These are phyloP conservation scores for Zaprionus vittiger DNA, from an alignment of 1,140 invertebrate genomes.

Conservation along the genomic window DNA sequence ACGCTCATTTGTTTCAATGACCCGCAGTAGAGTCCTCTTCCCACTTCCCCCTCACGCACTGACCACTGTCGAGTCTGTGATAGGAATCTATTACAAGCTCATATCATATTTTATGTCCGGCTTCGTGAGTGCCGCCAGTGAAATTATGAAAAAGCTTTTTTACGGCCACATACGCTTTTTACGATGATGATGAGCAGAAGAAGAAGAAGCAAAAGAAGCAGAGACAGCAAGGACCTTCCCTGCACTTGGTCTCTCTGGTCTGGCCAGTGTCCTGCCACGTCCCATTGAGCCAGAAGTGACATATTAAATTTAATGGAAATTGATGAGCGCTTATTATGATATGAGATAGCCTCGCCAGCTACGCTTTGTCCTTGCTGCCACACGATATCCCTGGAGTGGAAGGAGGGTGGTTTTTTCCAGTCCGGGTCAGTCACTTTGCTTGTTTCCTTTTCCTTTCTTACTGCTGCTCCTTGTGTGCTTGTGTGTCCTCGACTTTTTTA, in stretches of 20 bases:
- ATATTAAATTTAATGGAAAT: constrained; percentile 83
- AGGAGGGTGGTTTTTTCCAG: constrained; percentile 8
- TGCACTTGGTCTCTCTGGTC: not conserved
- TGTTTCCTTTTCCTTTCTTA: constrained; percentile 1
- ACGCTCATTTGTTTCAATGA: constrained; percentile 82
- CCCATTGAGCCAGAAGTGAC: constrained; percentile 69
- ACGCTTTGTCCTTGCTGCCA: constrained; percentile 5
- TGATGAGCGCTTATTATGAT: constrained; percentile 83
- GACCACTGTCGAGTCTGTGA: constrained; percentile 56
- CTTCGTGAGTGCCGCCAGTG: constrained; percentile 40
- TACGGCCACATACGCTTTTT: constrained; percentile 72
- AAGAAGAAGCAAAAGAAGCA: not conserved
- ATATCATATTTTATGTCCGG: constrained; percentile 82
- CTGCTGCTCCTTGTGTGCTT: constrained; percentile 17
- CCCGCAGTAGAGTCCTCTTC: constrained; percentile 18
- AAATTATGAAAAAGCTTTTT: constrained; percentile 83
- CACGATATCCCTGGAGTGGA: constrained; percentile 6
- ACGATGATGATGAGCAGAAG: constrained; percentile 64
- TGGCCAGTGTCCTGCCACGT: constrained; percentile 28
- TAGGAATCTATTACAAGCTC: constrained; percentile 82
- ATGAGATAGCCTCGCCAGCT: constrained; percentile 66
- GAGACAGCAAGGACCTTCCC: not conserved
- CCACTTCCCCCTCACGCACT: not conserved
- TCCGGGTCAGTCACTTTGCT: constrained; percentile 31
- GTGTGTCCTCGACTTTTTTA: constrained; percentile 69